phyloP scores from a whole-genome alignment of 1,140 invertebrate species.

The Elymnias hypermnestra region DNA sequence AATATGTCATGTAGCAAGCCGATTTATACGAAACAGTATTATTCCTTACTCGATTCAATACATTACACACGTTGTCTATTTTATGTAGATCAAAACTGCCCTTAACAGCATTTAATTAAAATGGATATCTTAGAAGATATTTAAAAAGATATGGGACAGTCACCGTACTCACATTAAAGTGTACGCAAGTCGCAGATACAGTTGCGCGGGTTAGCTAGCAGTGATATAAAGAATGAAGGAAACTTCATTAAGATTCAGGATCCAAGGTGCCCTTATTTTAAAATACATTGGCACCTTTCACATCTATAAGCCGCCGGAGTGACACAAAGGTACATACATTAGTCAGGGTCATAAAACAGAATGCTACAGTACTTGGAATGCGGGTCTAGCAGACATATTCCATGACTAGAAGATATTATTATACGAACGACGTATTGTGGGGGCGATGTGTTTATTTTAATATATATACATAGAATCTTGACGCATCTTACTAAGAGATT shows the following conservation, averaged over 20 bases:
- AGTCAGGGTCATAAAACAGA: constrained; percentile 12
- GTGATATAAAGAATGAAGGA: neutral
- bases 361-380: constrained; percentile 13
- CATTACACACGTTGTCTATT: no score
- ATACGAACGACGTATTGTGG: constrained; percentile 13
- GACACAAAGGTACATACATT: constrained; percentile 7
- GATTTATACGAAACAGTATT: no score
- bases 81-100: no score
- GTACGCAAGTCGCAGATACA: no score
- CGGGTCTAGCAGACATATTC: constrained; percentile 21
- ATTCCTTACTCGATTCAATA: no score
- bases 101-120: no score
- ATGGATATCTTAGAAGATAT: no score
- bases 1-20: no score
- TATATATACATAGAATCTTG: constrained; percentile 23
- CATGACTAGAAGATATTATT: constrained; percentile 18
- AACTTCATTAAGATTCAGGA: neutral
- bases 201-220: no score
- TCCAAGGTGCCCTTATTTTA: constrained; percentile 3
- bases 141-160: no score
- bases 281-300: constrained; percentile 7
- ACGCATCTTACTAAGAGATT: constrained; percentile 6
- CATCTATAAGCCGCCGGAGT: constrained; percentile 5
- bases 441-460: constrained; percentile 23
- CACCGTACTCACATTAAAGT: no score